Conservation (phyloP, 2,113 vertebrate genomes). For the Nycticebus coucang region DNA sequence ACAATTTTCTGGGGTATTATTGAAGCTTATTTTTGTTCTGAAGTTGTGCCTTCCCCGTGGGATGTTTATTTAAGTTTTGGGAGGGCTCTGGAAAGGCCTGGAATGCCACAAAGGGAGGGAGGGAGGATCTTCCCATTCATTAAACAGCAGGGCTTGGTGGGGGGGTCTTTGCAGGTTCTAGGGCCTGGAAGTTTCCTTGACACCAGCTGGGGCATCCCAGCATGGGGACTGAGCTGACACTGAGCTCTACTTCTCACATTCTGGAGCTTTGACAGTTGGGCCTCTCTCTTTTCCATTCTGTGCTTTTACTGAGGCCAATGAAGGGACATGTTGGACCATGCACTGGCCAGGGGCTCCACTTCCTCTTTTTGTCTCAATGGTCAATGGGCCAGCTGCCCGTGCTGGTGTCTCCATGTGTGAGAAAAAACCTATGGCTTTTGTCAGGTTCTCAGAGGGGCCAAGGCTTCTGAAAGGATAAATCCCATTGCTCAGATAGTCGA, state of each 20-base stretch:
- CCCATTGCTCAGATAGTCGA: neutral
- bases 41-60: slow-evolving; percentile 6
- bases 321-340: neutral
- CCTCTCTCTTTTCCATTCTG: neutral
- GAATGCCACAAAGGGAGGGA: neutral
- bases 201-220: neutral
- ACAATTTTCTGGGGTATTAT: slow-evolving; percentile 69
- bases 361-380: neutral
- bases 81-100: slow-evolving; percentile 60
- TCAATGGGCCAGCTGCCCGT: neutral
- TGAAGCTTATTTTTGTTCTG: slow-evolving; percentile 74
- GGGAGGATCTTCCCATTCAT: neutral
- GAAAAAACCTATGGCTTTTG: neutral
- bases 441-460: neutral
- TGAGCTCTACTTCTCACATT: neutral
- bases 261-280: neutral
- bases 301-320: neutral
- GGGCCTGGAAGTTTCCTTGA: neutral
- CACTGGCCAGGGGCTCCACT: neutral
- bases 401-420: neutral
- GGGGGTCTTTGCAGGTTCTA: neutral
- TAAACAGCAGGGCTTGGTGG: neutral
- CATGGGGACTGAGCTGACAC: neutral
- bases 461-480: neutral
- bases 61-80: slow-evolving; percentile 56